These are phyloP conservation scores for Palythoa heliodiscus DNA, from an alignment of 92 coral and sea anemone species.

Conservation along the genomic window DNA sequence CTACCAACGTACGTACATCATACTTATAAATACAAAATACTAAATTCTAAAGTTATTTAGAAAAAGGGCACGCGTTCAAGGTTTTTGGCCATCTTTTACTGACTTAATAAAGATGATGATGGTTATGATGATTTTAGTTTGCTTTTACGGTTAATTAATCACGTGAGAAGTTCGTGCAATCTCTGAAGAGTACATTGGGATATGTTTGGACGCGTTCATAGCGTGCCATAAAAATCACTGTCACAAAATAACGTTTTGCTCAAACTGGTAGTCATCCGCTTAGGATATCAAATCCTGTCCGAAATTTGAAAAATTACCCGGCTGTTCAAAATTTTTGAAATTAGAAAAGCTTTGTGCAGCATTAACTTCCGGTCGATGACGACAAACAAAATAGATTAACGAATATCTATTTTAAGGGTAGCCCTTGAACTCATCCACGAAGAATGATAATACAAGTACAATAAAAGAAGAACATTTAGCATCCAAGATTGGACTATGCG, in stretches of 20 bases:
- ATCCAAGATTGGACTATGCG: not conserved
- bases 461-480: conserved; percentile 8
- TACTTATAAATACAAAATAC: not conserved
- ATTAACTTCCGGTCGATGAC: conserved; percentile 1
- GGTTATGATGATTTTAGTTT: not conserved
- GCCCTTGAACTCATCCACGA: conserved; percentile 32
- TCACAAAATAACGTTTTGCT: not conserved
- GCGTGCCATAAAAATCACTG: not conserved
- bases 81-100: not conserved
- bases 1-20: not conserved
- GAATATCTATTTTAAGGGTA: conserved; percentile 8
- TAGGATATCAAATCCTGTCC: not conserved
- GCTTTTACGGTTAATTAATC: conserved; percentile 11
- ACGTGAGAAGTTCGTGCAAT: conserved; percentile 6
- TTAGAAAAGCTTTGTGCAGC: not conserved
- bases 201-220: conserved; percentile 16
- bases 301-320: not conserved
- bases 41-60: not conserved
- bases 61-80: not conserved
- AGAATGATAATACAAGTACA: conserved; percentile 1
- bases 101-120: too few species aligned
- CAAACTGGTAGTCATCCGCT: not conserved
- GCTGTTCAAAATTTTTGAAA: not conserved
- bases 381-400: conserved; percentile 22
- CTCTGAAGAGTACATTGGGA: not conserved